Percentiles rank a stretch among this genome's conserved stretches.
These are phyloP conservation scores for Argynnis bischoffii DNA, from an alignment of 2,888 invertebrate genomes.

Conservation along the genomic window DNA sequence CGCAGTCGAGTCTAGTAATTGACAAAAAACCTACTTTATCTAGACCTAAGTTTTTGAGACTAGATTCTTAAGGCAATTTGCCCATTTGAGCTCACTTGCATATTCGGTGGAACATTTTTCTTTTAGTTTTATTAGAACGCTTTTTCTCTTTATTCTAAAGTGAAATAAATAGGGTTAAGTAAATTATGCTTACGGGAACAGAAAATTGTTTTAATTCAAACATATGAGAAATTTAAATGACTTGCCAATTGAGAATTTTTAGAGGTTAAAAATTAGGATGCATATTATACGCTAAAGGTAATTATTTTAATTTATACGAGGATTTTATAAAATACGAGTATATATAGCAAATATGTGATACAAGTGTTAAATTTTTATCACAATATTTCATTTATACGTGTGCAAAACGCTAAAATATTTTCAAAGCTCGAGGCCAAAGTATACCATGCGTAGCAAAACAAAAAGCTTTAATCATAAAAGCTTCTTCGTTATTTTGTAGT, in stretches of 20 bases:
- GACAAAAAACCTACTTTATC: slow-evolving; percentile 28
- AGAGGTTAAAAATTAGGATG: background rate
- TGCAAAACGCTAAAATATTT: slow-evolving; percentile 18
- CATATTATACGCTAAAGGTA: no score
- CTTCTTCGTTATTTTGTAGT: slow-evolving; percentile 30
- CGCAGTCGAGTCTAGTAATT: slow-evolving; percentile 26
- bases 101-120: slow-evolving; percentile 33
- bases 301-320: no score
- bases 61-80: slow-evolving; percentile 26
- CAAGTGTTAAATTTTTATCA: slow-evolving; percentile 2
- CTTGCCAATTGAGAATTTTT: background rate
- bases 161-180: background rate
- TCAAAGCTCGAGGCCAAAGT: slow-evolving; percentile 28
- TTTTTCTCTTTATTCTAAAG: slow-evolving; percentile 8
- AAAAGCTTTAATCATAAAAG: slow-evolving; percentile 37
- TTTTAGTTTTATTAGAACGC: slow-evolving; percentile 29
- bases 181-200: background rate
- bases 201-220: background rate
- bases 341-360: background rate
- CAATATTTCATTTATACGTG: slow-evolving; percentile 6
- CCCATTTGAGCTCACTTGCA: slow-evolving; percentile 23
- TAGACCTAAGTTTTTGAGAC: slow-evolving; percentile 25
- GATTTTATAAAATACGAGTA: slow-evolving; percentile 3
- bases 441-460: slow-evolving; percentile 33
- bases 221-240: background rate